A percentile compares a stretch with the other conserved stretches of the same genome.
phyloP scores from a whole-genome alignment of 2,797 vertebrate genomes.

The Gambelia wislizenii region DNA sequence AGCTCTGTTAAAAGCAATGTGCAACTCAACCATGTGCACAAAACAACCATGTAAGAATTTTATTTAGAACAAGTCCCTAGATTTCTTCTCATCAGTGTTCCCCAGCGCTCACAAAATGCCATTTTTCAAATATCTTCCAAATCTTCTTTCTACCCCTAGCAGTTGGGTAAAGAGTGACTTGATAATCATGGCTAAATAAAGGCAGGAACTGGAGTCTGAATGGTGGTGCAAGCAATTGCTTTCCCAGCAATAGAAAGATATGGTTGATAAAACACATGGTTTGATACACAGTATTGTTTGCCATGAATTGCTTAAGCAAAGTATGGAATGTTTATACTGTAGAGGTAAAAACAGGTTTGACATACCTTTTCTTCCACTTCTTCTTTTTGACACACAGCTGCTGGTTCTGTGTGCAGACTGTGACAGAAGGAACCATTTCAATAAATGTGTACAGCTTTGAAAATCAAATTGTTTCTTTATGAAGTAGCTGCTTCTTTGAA shows the following conservation, averaged over 20 bases:
- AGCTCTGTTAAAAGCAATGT: no score
- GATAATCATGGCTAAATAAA: neutral
- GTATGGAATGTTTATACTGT: slow-evolving; percentile 51
- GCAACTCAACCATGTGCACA: no score
- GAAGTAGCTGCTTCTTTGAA: slow-evolving; percentile 1
- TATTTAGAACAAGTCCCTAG: no score
- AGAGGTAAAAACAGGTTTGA: slow-evolving; percentile 55
- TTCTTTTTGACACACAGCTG: slow-evolving; percentile 45
- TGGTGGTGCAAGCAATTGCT: neutral
- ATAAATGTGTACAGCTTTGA: neutral
- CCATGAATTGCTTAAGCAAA: slow-evolving; percentile 60
- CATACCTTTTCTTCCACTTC: neutral
- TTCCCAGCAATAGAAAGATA: neutral
- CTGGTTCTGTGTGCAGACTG: slow-evolving; percentile 17
- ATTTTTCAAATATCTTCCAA: no score
- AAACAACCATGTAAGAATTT: no score
- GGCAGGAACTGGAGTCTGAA: neutral
- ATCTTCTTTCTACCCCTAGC: no score
- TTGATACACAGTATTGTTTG: slow-evolving; percentile 27
- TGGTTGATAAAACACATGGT: neutral
- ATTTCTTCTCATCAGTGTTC: no score
- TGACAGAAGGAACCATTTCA: neutral
- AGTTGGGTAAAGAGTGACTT: no score
- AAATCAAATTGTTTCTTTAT: slow-evolving; percentile 6
- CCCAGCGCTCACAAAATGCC: no score